Conservation (phyloP, 2,113 vertebrate species). For the Poeciliopsis retropinna region DNA sequence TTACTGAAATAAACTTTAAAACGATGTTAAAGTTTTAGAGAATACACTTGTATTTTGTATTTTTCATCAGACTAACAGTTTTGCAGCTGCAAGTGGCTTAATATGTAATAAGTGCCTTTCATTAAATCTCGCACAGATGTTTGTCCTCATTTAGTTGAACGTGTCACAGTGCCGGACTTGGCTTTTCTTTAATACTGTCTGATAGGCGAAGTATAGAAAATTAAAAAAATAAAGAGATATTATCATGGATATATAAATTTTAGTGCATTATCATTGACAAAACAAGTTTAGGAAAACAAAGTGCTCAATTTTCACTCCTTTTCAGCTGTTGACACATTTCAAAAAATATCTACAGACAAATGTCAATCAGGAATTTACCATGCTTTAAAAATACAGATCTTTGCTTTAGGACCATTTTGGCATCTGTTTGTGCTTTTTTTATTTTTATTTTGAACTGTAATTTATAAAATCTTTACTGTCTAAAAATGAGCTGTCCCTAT, state of each 20-base stretch:
- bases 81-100: constrained; percentile 39
- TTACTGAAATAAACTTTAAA: neutral
- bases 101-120: constrained; percentile 15
- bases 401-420: constrained; percentile 3
- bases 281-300: constrained; percentile 20
- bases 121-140: neutral
- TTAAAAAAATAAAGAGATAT: constrained; percentile 21
- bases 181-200: constrained; percentile 11
- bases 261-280: constrained; percentile 25
- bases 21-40: neutral
- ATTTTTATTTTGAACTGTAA: neutral
- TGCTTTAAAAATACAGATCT: neutral
- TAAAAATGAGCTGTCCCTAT: neutral
- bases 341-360: neutral
- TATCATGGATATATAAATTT: constrained; percentile 26
- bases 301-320: constrained; percentile 15
- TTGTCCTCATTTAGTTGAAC: constrained; percentile 5
- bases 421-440: constrained; percentile 52
- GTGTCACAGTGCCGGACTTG: constrained; percentile 11
- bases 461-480: neutral
- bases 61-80: neutral
- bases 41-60: neutral
- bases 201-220: neutral
- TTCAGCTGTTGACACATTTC: neutral
- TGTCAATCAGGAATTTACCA: neutral